phyloP scores from a whole-genome alignment of 2,797 vertebrate species.

The Megaceryle alcyon region DNA sequence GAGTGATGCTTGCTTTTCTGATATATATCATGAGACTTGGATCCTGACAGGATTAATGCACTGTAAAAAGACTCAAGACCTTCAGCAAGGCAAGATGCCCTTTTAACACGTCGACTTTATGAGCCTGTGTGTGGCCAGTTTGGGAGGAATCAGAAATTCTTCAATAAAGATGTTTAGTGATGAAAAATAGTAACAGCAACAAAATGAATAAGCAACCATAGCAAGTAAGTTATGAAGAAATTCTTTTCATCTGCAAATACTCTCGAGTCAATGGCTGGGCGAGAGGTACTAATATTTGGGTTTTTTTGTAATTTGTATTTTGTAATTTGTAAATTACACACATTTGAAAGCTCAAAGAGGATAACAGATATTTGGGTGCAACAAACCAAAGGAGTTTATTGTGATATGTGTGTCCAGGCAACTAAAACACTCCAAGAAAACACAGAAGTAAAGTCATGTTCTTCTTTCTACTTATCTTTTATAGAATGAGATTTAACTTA shows the following conservation, averaged over 20 bases:
- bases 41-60: slow-evolving; percentile 23
- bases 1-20: not conserved
- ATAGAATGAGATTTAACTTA: not conserved
- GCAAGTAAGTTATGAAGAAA: not conserved
- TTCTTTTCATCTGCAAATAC: not conserved
- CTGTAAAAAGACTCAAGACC: slow-evolving; percentile 2
- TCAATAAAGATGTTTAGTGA: not conserved
- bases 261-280: not conserved
- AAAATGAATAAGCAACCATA: not conserved
- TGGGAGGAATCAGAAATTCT: not conserved
- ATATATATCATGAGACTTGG: not conserved
- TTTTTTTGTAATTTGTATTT: too few relatives aligned
- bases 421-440: not conserved
- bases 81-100: not conserved
- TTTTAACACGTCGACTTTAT: not conserved
- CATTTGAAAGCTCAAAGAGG: not conserved
- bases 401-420: not conserved
- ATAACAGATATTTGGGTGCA: not conserved
- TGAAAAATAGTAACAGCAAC: not conserved
- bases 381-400: not conserved
- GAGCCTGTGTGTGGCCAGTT: not conserved
- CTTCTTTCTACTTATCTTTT: not conserved
- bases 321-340: not conserved
- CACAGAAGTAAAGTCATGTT: not conserved
- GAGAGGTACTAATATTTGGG: not conserved